These are phyloP conservation scores for Prinia subflava DNA, from an alignment of 2,113 vertebrate genomes.

Conservation along the genomic window DNA sequence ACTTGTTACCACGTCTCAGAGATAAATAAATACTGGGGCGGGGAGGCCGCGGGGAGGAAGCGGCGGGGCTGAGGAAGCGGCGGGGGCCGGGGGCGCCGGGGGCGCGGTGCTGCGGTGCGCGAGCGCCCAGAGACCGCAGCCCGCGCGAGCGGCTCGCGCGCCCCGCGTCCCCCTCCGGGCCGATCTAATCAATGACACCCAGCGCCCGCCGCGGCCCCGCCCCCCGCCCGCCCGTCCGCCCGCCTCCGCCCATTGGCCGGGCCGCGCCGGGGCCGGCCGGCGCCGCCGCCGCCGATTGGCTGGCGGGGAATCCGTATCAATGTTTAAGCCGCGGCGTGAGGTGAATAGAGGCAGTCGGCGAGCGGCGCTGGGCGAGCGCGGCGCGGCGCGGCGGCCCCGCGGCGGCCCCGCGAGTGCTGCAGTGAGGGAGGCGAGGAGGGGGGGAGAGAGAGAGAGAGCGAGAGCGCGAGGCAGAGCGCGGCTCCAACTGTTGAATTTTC, in stretches of 20 bases:
- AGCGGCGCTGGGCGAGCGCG: slow-evolving; percentile 66
- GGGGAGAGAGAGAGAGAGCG: not conserved
- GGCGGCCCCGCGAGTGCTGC: slow-evolving; percentile 53
- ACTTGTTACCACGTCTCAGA: not conserved
- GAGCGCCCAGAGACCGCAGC: not conserved
- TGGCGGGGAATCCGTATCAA: slow-evolving; percentile 88
- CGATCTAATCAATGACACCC: no score
- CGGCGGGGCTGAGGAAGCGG: no score
- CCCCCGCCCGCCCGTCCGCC: not conserved
- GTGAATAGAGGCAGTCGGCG: slow-evolving; percentile 91
- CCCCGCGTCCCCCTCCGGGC: no score
- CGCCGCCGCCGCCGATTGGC: slow-evolving; percentile 80
- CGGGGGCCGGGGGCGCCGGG: not conserved
- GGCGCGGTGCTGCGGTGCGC: not conserved
- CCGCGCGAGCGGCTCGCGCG: no score
- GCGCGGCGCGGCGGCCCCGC: not conserved
- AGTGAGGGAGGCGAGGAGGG: slow-evolving; percentile 26
- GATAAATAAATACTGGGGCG: not conserved
- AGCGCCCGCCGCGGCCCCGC: not conserved
- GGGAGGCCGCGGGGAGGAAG: no score
- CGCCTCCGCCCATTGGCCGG: not conserved
- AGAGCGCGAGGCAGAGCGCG: not conserved
- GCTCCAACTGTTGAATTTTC: slow-evolving; percentile 80
- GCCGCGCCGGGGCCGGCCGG: slow-evolving; percentile 14
- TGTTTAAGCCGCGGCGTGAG: slow-evolving; percentile 96